Base-by-base conservation (phyloP, 53 echinoderm and acorn worm species). In the Astropecten irregularis region DNA sequence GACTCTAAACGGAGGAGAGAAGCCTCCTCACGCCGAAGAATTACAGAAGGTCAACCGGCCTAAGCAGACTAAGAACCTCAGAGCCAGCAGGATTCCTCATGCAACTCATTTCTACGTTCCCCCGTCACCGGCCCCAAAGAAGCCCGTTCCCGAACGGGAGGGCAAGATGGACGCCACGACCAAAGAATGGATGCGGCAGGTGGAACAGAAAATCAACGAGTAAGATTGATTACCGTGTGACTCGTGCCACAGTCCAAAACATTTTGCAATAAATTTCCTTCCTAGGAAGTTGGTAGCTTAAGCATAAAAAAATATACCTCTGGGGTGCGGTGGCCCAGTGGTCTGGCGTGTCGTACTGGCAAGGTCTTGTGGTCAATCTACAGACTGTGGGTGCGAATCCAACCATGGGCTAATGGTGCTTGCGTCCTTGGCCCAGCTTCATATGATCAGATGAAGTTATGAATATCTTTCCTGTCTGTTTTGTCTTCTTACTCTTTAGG, bases 121-220 rank as follows among this genome's bases (percentile, higher is more conserved):
- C 0, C 85, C 91, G 4, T 85, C 91, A 14, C 82, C 89, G 3
- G 89, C 91, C 6, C 86, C 82, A 20, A 34, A 63, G n/a, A 84
- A 81, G 46, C 50, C 91, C 42, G 47, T 85, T 50, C 86, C 92
- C n/a, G 83, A 84, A 79, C 73, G 89, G 66, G 57, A 79, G n/a
- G 92, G 89, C 42, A 86, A 79, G 58, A 87, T 87, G n/a, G 95
- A 89, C 58, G 48, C 74, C 42, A 69, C 77, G 9, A 72, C 91
- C 18, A 88, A 90, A 52, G 66, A 82, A 32, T 93, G 93, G 95
- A 95, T 95, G 93, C 90, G 77, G 55, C 49, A 88, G 49, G 81
- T 95, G 15, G 77, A 85, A 29, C 70, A 84, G 69, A 88, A 90
- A 39, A 65, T 95, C 15, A 55, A 90, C 37, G 67, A 83, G 93